Conservation (phyloP, 2,888 invertebrate genomes). For the Lepas anatifera region DNA sequence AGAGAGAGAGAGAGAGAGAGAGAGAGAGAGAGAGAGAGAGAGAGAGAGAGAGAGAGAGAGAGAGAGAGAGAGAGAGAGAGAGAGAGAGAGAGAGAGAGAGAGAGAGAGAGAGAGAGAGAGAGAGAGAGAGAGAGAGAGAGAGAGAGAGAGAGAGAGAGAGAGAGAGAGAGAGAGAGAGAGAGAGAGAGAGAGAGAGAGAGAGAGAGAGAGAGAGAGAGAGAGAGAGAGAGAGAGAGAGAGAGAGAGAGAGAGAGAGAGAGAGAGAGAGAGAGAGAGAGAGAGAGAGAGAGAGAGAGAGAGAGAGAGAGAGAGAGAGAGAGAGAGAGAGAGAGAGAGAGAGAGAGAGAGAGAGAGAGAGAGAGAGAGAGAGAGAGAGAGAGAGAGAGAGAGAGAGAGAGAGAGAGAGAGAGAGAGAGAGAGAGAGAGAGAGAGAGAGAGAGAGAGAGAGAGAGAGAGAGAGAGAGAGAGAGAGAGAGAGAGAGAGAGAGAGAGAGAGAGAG, state of each 20-base stretch:
- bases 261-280: neutral
- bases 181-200: neutral
- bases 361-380: neutral
- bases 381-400: slow-evolving; percentile 1
- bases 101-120: slow-evolving; percentile 1
- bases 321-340: neutral
- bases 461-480: no score
- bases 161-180: slow-evolving; percentile 11
- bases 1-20: slow-evolving; percentile 3
- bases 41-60: neutral
- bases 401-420: neutral
- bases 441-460: no score
- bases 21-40: neutral
- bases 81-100: neutral
- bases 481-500: no score
- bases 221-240: neutral
- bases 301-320: slow-evolving; percentile 2
- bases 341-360: neutral
- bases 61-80: neutral
- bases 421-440: no score
- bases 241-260: neutral
- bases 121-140: slow-evolving; percentile 10
- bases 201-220: slow-evolving; percentile 3
- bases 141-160: slow-evolving; percentile 14
- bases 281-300: neutral